Conservation (phyloP, 2,797 vertebrate genomes). For the Xenopus petersii region DNA sequence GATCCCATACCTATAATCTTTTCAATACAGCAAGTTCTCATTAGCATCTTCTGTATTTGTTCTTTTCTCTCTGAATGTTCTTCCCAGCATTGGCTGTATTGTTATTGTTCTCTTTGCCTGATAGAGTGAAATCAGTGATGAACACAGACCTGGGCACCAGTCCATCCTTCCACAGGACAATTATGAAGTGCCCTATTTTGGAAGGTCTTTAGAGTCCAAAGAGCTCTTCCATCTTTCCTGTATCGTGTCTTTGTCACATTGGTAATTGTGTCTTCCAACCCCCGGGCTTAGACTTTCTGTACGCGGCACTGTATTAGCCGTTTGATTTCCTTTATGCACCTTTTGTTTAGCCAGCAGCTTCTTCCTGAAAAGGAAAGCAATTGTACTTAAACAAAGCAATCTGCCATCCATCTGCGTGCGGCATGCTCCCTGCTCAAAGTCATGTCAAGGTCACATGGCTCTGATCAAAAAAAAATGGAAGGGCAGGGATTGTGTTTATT, state of each 20-base stretch:
- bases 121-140: slow-evolving; percentile 34
- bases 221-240: slow-evolving; percentile 45
- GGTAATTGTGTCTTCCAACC: slow-evolving; percentile 49
- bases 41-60: background rate
- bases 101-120: background rate
- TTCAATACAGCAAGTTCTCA: no score
- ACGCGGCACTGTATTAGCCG: slow-evolving; percentile 45
- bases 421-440: slow-evolving; percentile 36
- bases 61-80: slow-evolving; percentile 19
- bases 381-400: slow-evolving; percentile 51
- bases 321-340: slow-evolving; percentile 45
- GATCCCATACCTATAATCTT: no score
- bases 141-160: slow-evolving; percentile 35
- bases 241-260: slow-evolving; percentile 49
- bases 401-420: slow-evolving; percentile 46
- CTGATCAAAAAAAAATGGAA: slow-evolving; percentile 21
- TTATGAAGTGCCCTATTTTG: slow-evolving; percentile 47
- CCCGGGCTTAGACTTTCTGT: slow-evolving; percentile 43
- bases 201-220: slow-evolving; percentile 45
- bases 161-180: slow-evolving; percentile 43
- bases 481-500: slow-evolving; percentile 41
- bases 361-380: slow-evolving; percentile 46
- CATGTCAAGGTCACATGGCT: slow-evolving; percentile 42
- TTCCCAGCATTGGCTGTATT: slow-evolving; percentile 2
- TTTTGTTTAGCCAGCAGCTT: slow-evolving; percentile 46